Evolutionary conservation across 1,140 invertebrate genomes (phyloP).

Genomic region (Medauroidea extradentata): DNA sequence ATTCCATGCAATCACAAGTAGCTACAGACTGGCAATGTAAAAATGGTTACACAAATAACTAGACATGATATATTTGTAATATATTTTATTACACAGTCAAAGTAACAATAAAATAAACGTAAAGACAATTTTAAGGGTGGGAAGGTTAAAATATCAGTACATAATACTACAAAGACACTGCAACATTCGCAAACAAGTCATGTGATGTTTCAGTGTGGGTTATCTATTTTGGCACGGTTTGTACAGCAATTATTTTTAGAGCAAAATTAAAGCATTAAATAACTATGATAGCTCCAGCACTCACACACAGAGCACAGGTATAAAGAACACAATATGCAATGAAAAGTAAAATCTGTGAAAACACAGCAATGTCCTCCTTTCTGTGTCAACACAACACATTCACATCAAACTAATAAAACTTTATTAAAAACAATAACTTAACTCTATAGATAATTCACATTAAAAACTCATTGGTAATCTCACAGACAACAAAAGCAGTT

Average conservation of each 20-base stretch:
- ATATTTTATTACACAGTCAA: slow-evolving; percentile 19
- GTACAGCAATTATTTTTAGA: background rate
- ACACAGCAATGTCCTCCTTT: slow-evolving; percentile 8
- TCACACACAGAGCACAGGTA: background rate
- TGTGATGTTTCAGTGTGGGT: too few relatives aligned
- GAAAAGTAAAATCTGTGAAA: background rate
- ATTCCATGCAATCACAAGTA: too few relatives aligned
- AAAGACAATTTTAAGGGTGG: slow-evolving; percentile 11
- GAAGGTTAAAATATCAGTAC: slow-evolving; percentile 1
- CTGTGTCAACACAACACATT: background rate
- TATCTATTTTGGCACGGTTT: slow-evolving; percentile 15
- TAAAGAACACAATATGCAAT: background rate
- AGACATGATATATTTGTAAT: slow-evolving; percentile 4
- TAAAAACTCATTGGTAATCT: slow-evolving; percentile 4
- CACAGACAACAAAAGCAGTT: slow-evolving; percentile 18
- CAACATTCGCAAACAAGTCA: background rate
- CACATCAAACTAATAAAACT: slow-evolving; percentile 9
- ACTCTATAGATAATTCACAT: slow-evolving; percentile 3
- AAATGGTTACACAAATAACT: slow-evolving; percentile 1
- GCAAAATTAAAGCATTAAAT: background rate
- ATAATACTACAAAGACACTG: slow-evolving; percentile 13
- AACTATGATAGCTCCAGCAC: background rate
- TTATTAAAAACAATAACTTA: slow-evolving; percentile 8
- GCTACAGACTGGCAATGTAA: too few relatives aligned
- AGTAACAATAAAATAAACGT: slow-evolving; percentile 9